Conservation (phyloP, 2,113 vertebrate genomes). For the Bostrychus sinensis region DNA sequence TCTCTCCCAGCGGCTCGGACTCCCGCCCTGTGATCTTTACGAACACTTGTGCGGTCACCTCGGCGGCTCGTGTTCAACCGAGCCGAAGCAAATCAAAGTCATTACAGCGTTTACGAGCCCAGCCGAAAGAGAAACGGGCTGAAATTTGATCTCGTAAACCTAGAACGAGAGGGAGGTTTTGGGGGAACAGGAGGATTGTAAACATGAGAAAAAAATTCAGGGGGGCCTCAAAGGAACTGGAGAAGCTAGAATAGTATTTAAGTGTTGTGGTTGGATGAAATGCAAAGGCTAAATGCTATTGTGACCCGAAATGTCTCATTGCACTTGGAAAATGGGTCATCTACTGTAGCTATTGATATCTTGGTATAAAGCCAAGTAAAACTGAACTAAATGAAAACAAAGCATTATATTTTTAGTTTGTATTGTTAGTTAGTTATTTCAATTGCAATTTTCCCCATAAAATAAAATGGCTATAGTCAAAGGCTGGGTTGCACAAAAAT, state of each 20-base stretch:
- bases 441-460: no score
- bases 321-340: neutral
- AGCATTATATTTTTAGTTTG: no score
- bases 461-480: no score
- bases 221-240: constrained; percentile 18
- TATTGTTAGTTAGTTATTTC: no score
- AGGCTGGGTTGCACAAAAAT: no score
- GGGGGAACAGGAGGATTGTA: constrained; percentile 34
- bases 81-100: constrained; percentile 73
- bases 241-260: constrained; percentile 27
- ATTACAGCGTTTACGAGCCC: constrained; percentile 71
- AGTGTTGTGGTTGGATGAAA: constrained; percentile 21
- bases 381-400: no score
- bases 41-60: constrained; percentile 59
- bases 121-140: constrained; percentile 59
- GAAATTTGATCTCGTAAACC: constrained; percentile 71
- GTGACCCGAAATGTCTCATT: neutral
- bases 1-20: constrained; percentile 7
- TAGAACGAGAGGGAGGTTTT: neutral
- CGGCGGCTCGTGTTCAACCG: constrained; percentile 58
- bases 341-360: constrained; percentile 20
- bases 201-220: constrained; percentile 52
- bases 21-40: constrained; percentile 68
- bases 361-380: no score
- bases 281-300: no score